These are phyloP conservation scores for Colletes collaris DNA, from an alignment of 2,888 invertebrate genomes.

Conservation along the genomic window DNA sequence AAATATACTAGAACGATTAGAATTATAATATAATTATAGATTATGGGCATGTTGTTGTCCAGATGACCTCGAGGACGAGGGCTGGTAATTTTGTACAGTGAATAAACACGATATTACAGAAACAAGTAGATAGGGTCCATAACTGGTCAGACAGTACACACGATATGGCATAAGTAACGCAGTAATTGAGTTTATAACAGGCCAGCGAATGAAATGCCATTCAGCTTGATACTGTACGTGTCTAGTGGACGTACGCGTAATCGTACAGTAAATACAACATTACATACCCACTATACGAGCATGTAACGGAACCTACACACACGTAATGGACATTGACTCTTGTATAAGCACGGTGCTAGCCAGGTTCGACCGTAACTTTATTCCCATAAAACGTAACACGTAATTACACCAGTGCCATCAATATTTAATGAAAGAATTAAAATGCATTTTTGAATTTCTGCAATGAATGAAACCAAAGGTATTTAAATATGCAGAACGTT, in stretches of 20 bases:
- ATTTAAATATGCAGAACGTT: neutral
- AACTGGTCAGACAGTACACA: conserved; percentile 29
- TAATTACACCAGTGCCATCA: neutral
- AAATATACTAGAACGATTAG: no score
- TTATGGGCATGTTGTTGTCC: no score
- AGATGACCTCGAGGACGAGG: no score
- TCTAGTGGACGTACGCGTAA: conserved; percentile 4
- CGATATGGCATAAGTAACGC: conserved; percentile 28
- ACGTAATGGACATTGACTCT: conserved; percentile 10
- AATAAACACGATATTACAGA: no score
- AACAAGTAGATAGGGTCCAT: conserved; percentile 30
- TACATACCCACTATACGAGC: conserved; percentile 4
- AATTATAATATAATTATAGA: no score
- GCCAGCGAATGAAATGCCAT: conserved; percentile 26
- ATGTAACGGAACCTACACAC: neutral
- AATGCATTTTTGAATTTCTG: neutral
- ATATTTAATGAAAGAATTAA: no score
- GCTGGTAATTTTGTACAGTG: no score
- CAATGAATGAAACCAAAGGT: neutral
- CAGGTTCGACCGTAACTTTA: neutral
- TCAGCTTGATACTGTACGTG: conserved; percentile 28
- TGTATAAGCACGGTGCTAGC: neutral
- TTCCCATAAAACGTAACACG: neutral
- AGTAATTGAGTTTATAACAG: conserved; percentile 48
- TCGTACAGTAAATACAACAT: neutral